Conservation (phyloP, 2,888 invertebrate genomes). For the Megaustenia siamemsis region DNA sequence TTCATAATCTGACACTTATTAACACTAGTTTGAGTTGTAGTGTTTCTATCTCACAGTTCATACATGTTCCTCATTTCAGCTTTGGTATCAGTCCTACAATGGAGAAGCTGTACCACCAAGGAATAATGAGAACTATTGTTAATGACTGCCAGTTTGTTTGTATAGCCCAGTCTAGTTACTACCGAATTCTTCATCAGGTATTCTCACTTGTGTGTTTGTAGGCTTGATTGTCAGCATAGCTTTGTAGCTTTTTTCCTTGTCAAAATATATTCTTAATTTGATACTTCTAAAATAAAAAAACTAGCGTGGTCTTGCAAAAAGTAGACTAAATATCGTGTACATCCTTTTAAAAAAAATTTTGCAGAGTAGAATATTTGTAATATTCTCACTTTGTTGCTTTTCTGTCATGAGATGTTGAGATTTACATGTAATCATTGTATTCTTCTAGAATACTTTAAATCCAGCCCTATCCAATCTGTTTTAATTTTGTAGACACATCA, state of each 20-base stretch:
- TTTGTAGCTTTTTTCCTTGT: too few relatives aligned
- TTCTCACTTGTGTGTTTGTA: not conserved
- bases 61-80: constrained; percentile 81
- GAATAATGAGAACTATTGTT: constrained; percentile 96
- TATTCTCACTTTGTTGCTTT: too few relatives aligned
- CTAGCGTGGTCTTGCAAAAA: too few relatives aligned
- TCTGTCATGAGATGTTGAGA: not conserved
- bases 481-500: not conserved
- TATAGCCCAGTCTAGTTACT: constrained; percentile 98
- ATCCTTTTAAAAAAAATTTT: too few relatives aligned
- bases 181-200: constrained; percentile 84
- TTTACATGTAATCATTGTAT: too few relatives aligned
- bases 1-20: not conserved
- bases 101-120: constrained; percentile 94
- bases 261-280: too few relatives aligned
- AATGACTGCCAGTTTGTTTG: constrained; percentile 99
- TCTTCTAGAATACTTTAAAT: too few relatives aligned
- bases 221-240: too few relatives aligned
- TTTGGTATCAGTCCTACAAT: constrained; percentile 99
- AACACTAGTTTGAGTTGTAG: not conserved
- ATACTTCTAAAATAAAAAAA: too few relatives aligned
- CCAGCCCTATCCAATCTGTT: not conserved
- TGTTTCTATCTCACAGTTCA: too few relatives aligned
- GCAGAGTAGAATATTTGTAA: too few relatives aligned
- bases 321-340: too few relatives aligned